These are phyloP conservation scores for Bujurquina vittata DNA, from an alignment of 2,113 vertebrate species.

Conservation along the genomic window DNA sequence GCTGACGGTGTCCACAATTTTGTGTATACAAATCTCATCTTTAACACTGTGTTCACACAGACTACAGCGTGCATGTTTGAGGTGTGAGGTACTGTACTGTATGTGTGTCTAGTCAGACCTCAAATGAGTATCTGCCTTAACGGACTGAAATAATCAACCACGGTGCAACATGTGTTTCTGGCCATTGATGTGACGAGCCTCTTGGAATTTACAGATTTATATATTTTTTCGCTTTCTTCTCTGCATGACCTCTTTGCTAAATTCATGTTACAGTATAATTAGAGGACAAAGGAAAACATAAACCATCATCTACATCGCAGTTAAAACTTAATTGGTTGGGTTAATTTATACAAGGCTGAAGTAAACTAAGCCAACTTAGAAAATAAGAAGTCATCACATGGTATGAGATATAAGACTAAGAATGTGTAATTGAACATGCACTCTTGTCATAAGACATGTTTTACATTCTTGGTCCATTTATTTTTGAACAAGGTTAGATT, in stretches of 20 bases:
- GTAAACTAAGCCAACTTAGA: neutral
- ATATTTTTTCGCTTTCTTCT: too few species aligned
- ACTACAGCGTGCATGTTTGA: neutral
- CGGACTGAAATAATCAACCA: too few species aligned
- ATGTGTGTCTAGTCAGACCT: too few species aligned
- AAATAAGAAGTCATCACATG: neutral
- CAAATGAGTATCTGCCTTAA: too few species aligned
- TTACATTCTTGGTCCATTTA: conserved; percentile 50
- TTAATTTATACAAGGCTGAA: neutral
- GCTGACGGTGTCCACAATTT: neutral
- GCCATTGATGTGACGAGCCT: too few species aligned
- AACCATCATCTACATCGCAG: too few species aligned
- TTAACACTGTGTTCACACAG: neutral
- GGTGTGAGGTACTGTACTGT: neutral
- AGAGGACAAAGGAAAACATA: neutral
- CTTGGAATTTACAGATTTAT: too few species aligned
- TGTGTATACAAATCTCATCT: neutral
- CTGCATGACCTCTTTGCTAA: too few species aligned
- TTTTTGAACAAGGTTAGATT: conserved; percentile 63
- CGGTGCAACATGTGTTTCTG: too few species aligned
- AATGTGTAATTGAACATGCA: neutral
- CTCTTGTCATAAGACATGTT: conserved; percentile 26
- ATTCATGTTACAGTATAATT: too few species aligned
- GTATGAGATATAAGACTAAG: neutral
- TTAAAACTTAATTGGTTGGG: neutral